phyloP scores from a whole-genome alignment of 2,113 vertebrate species.

The Gnathonemus echidnorhynchus region DNA sequence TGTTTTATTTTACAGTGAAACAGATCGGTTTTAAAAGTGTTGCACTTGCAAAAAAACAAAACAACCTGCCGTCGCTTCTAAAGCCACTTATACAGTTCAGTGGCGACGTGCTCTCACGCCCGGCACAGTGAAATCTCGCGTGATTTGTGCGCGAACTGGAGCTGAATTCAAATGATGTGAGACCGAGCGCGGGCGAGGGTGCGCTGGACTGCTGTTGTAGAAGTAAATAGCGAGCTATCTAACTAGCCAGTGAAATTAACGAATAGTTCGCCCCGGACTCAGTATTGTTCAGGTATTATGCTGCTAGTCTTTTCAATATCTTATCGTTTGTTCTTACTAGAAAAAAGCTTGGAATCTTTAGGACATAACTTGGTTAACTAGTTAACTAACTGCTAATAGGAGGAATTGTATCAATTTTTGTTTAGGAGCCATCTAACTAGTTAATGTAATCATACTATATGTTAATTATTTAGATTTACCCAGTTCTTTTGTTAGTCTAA shows the following conservation, averaged over 20 bases:
- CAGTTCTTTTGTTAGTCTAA: not conserved
- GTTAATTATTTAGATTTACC: not conserved
- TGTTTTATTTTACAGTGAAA: not conserved
- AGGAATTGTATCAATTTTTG: not conserved
- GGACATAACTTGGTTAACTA: not conserved
- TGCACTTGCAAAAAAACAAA: not conserved
- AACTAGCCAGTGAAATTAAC: not conserved
- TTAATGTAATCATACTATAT: not conserved
- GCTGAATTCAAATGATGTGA: slow-evolving; percentile 33
- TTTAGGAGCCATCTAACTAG: not conserved
- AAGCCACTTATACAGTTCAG: not conserved
- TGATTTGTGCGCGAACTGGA: slow-evolving; percentile 11
- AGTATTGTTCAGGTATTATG: not conserved
- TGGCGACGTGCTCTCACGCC: not conserved
- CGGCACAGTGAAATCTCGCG: slow-evolving; percentile 22
- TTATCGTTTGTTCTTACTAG: not conserved
- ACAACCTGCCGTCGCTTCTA: not conserved
- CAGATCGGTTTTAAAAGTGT: not conserved
- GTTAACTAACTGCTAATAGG: not conserved
- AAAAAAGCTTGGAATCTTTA: not conserved
- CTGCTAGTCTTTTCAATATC: not conserved
- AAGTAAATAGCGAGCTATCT: not conserved
- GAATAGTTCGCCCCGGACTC: not conserved
- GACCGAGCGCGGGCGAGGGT: not conserved
- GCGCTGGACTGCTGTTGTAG: not conserved